A percentile compares a stretch with the other conserved stretches of the same genome.
These are phyloP conservation scores for Protobothrops mucrosquamatus DNA, from an alignment of 2,113 vertebrate genomes.

Conservation along the genomic window DNA sequence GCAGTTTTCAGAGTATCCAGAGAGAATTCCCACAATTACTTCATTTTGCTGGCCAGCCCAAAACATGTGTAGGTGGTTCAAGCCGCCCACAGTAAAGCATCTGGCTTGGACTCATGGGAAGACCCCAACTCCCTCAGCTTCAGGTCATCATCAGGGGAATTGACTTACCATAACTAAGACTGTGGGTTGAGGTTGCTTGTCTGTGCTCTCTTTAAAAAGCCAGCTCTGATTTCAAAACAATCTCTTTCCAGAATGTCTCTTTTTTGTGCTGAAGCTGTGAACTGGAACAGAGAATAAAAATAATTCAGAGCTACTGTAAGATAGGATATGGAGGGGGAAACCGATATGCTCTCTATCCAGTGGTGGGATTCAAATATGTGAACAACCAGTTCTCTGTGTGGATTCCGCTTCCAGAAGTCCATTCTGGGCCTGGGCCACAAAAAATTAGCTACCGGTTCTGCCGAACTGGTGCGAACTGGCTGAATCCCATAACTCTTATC, in stretches of 20 bases:
- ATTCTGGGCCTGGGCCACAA: no score
- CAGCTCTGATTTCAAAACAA: not conserved
- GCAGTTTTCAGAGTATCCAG: not conserved
- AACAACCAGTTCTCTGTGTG: no score
- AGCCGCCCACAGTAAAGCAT: not conserved
- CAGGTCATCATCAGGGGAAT: not conserved
- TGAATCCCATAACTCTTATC: no score
- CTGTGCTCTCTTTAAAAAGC: not conserved
- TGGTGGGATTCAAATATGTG: no score
- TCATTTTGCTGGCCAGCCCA: not conserved
- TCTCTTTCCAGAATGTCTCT: not conserved
- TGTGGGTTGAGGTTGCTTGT: not conserved
- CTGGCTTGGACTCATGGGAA: slow-evolving; percentile 4
- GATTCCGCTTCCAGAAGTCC: no score
- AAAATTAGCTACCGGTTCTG: no score
- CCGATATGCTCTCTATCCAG: not conserved
- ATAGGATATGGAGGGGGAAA: not conserved
- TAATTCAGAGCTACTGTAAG: not conserved
- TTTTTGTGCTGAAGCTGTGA: not conserved
- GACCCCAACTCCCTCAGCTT: not conserved
- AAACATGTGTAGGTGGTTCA: not conserved
- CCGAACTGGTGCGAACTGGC: no score
- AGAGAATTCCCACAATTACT: slow-evolving; percentile 17
- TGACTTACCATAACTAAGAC: not conserved
- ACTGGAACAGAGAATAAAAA: not conserved